Percentiles rank a stretch among this genome's conserved stretches.
These are phyloP conservation scores for Aplocera efformata DNA, from an alignment of 2,888 invertebrate species.

Conservation along the genomic window DNA sequence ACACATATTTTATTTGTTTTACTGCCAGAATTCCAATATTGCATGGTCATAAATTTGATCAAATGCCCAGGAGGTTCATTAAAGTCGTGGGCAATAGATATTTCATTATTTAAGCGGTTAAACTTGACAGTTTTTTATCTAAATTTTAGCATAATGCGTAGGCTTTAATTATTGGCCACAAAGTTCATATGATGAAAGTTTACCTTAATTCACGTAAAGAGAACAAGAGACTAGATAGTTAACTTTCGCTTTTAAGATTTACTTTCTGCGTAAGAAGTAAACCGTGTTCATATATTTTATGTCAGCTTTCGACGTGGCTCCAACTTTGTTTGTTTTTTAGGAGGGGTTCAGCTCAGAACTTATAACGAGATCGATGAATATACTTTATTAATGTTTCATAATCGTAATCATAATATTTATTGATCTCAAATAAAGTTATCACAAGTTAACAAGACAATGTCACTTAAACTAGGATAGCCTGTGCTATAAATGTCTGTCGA, in stretches of 20 bases:
- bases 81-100: constrained; percentile 32
- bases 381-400: no score
- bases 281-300: no score
- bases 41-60: constrained; percentile 11
- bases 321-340: no score
- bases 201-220: constrained; percentile 35
- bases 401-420: no score
- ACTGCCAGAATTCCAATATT: constrained; percentile 8
- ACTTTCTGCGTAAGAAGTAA: background rate
- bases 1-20: no score
- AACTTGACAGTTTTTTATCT: constrained; percentile 35
- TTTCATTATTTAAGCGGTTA: constrained; percentile 29
- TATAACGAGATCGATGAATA: no score
- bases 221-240: constrained; percentile 4
- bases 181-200: constrained; percentile 50
- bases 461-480: no score
- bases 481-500: no score
- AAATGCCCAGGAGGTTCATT: constrained; percentile 8
- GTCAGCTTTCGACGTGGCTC: no score
- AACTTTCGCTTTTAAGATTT: constrained; percentile 5
- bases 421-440: no score
- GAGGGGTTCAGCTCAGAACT: no score
- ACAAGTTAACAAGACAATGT: no score
- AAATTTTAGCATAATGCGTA: constrained; percentile 33
- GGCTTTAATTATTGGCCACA: constrained; percentile 39